These are phyloP conservation scores for Gortyna flavago DNA, from an alignment of 2,888 invertebrate genomes.

Conservation along the genomic window DNA sequence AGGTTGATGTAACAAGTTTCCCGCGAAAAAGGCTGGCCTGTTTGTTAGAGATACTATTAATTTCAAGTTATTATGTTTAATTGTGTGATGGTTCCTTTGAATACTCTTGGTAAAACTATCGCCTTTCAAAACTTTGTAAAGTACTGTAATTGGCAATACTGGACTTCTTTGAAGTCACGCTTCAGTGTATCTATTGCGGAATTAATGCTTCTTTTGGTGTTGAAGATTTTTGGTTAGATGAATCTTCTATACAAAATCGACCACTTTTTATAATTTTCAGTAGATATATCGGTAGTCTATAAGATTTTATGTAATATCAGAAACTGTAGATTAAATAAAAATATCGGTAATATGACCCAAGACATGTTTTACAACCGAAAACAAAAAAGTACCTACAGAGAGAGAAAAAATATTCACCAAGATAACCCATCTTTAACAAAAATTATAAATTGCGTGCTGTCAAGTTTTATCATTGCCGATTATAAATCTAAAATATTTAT, in stretches of 20 bases:
- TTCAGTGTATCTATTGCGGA: background rate
- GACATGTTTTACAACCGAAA: background rate
- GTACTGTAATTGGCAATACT: background rate
- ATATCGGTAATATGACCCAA: background rate
- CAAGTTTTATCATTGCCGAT: conserved; percentile 47
- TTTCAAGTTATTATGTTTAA: conserved; percentile 45
- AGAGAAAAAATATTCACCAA: background rate
- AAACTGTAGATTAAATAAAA: background rate
- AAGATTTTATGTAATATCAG: background rate
- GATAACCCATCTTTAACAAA: conserved; percentile 34
- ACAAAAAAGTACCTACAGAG: background rate
- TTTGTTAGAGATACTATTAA: conserved; percentile 62
- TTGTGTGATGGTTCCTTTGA: background rate
- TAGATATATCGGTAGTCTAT: background rate
- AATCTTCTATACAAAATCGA: background rate
- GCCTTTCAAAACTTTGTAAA: background rate
- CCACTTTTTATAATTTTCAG: background rate
- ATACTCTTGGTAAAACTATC: background rate
- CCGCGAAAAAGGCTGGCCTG: conserved; percentile 66
- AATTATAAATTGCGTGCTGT: conserved; percentile 47
- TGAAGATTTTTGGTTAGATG: background rate
- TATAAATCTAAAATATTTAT: conserved; percentile 54
- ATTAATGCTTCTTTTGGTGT: background rate
- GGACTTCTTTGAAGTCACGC: background rate
- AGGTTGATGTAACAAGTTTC: conserved; percentile 64